phyloP scores from a whole-genome alignment of 1,140 invertebrate species.

The Camponotus floridanus region DNA sequence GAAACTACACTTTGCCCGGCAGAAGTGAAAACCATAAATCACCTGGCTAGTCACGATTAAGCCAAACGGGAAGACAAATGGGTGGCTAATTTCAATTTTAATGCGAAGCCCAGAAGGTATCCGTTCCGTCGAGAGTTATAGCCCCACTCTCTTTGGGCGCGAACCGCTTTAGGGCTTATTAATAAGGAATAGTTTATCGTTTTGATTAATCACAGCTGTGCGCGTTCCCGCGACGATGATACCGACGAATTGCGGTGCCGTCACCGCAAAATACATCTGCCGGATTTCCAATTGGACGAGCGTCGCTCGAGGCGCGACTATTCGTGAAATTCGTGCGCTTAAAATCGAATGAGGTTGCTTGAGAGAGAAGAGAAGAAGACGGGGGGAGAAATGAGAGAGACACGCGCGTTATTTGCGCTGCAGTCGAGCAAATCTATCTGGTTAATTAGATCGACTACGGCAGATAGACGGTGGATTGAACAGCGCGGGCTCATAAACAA shows the following conservation, averaged over 20 bases:
- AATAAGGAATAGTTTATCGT: constrained; percentile 63
- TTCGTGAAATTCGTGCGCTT: constrained; percentile 18
- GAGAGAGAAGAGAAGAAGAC: constrained; percentile 40
- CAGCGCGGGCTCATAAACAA: neutral
- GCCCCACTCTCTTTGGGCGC: constrained; percentile 53
- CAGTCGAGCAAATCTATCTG: constrained; percentile 26
- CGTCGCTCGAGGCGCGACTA: constrained; percentile 12
- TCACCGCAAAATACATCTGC: neutral
- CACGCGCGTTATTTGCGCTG: neutral
- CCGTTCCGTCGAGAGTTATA: constrained; percentile 53
- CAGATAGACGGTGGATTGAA: neutral
- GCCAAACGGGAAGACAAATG: constrained; percentile 77
- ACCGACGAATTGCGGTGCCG: constrained; percentile 21
- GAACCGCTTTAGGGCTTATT: constrained; percentile 59
- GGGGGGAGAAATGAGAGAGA: constrained; percentile 32
- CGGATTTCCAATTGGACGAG: constrained; percentile 50
- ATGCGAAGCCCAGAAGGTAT: constrained; percentile 63
- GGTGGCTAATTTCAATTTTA: constrained; percentile 79
- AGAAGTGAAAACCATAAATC: constrained; percentile 76
- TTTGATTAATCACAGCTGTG: constrained; percentile 35
- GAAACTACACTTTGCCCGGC: constrained; percentile 63
- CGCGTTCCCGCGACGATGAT: constrained; percentile 7
- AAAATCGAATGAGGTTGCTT: constrained; percentile 31
- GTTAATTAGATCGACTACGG: constrained; percentile 49
- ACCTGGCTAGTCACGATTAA: constrained; percentile 76